These are phyloP conservation scores for Poecilia velifera DNA, from an alignment of 2,797 vertebrate genomes.

Conservation along the genomic window DNA sequence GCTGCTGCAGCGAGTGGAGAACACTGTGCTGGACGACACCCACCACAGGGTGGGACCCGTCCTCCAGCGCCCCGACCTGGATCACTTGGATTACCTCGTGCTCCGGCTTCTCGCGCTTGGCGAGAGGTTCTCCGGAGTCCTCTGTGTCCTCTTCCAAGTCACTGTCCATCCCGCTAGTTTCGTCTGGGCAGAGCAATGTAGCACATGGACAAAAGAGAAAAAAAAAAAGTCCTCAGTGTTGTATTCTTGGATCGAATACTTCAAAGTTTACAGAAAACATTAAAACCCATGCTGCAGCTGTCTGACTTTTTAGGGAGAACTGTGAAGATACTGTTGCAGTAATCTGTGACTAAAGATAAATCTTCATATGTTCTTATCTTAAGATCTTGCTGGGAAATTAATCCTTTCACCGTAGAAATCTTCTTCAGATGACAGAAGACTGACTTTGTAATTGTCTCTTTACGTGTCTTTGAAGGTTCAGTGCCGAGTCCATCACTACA, in stretches of 20 bases:
- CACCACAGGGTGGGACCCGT: slow-evolving; percentile 82
- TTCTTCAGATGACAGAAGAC: too few species aligned
- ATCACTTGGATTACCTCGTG: slow-evolving; percentile 89
- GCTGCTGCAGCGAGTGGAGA: slow-evolving; percentile 87
- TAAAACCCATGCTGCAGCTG: not conserved
- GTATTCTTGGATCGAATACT: not conserved
- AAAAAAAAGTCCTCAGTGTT: not conserved
- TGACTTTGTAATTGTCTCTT: too few species aligned
- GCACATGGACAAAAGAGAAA: not conserved
- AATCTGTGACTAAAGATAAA: too few species aligned
- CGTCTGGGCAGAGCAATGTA: slow-evolving; percentile 77
- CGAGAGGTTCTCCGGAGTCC: slow-evolving; percentile 85
- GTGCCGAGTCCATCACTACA: too few species aligned
- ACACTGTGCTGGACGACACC: slow-evolving; percentile 89
- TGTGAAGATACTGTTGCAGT: too few species aligned
- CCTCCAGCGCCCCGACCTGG: slow-evolving; percentile 86
- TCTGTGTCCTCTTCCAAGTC: slow-evolving; percentile 82
- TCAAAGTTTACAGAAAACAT: not conserved
- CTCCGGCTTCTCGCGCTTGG: slow-evolving; percentile 91
- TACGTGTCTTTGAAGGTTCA: too few species aligned
- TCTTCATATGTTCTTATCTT: too few species aligned
- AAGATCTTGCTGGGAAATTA: too few species aligned
- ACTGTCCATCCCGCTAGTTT: slow-evolving; percentile 84
- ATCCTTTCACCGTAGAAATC: too few species aligned
- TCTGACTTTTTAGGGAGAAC: too few species aligned